Evolutionary conservation across 2,113 vertebrate genomes (phyloP), one percentile per base, ranked within the genome.

Genomic region (Marmota flaviventris): DNA sequence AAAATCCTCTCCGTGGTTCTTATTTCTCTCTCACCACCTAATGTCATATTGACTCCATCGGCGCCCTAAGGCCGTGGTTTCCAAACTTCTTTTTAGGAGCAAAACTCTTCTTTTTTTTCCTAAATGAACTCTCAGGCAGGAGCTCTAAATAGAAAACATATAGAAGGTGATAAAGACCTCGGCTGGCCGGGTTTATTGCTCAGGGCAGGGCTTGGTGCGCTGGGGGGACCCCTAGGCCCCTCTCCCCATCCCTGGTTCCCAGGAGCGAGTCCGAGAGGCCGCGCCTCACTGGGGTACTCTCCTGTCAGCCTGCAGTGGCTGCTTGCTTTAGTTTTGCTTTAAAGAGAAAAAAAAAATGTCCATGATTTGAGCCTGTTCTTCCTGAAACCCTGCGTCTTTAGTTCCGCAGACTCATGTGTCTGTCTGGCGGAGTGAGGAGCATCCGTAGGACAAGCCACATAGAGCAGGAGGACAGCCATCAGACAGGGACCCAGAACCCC

Each of bases 1-100:
- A 91, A 72, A 87, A 58, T 90, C 67, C 84, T 70, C 29, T 85
- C 16, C 93, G 94, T 20, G 42, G 73, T 82, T 95, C 95, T 97
- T 94, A 82, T 97, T 97, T 96, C 95, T 97, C 93, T 78, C 73
- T 65, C 67, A 69, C 78, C 27, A 78, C 37, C 95, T 89, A 76
- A 89, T 86, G 42, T 85, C 85, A 70, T 85, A 53, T 96, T 89
- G 89, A 91, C 93, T 45, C 69, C 63, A 37, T 63, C 2, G 7
- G 65, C 22, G 93, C 90, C 96, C 92, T 87, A 45, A 89, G 90
- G 90, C 76, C 73, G 17, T 37, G 69, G 63, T 93, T 93, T 89
- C 58, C 87, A 61, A 45, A 84, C 58, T 95, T 91, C 61, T 88
- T 70, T 95, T 93, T 51, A 92, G 22, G 48, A 87, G 37, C 27